These are phyloP conservation scores for Otolemur garnettii DNA, from an alignment of 2,113 vertebrate species.

Conservation along the genomic window DNA sequence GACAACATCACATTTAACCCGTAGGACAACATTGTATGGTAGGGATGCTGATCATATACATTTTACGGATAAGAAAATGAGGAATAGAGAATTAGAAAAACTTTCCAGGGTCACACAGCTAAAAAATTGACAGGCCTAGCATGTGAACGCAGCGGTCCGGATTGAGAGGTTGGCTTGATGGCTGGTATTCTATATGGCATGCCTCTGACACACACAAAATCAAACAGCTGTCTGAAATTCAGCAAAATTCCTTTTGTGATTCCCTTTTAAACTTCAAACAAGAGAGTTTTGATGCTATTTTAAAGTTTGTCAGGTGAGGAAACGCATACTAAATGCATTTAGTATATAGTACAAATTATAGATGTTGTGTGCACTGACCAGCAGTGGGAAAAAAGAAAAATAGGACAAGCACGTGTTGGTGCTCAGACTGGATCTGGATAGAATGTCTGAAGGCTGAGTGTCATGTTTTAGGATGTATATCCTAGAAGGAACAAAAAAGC, in stretches of 20 bases:
- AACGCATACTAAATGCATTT: background rate
- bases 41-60: background rate
- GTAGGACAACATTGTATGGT: background rate
- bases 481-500: conserved; percentile 15
- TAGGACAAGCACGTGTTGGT: fast-evolving
- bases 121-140: background rate
- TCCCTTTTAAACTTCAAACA: background rate
- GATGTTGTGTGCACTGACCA: background rate
- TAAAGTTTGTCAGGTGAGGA: background rate
- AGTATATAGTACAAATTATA: background rate
- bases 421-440: background rate
- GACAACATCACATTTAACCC: background rate
- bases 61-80: background rate
- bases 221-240: background rate
- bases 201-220: background rate
- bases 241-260: background rate
- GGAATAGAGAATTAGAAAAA: background rate
- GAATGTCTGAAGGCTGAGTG: background rate
- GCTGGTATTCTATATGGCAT: background rate
- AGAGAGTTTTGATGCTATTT: background rate
- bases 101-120: background rate
- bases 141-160: background rate
- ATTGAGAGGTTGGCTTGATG: background rate
- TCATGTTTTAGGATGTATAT: background rate
- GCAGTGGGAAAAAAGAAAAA: background rate